These are phyloP conservation scores for Eledona agricola DNA, from an alignment of 2,888 invertebrate genomes.

Conservation along the genomic window DNA sequence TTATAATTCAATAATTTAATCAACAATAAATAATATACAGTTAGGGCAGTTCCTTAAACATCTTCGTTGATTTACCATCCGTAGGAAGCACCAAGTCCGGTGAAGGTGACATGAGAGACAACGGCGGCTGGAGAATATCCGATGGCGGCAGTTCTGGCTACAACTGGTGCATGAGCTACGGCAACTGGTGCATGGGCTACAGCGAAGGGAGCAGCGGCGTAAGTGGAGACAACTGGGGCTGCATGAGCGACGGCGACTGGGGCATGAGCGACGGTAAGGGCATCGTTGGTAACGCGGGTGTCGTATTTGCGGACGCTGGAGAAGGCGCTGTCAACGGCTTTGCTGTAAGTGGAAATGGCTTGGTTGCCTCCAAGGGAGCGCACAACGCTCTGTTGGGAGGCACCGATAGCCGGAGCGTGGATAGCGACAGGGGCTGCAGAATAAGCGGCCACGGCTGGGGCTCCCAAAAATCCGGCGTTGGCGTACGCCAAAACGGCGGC, in stretches of 20 bases:
- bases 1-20: background rate
- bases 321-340: conserved; percentile 69
- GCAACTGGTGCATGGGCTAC: conserved; percentile 52
- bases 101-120: conserved; percentile 71
- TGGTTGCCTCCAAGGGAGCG: conserved; percentile 67
- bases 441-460: conserved; percentile 59
- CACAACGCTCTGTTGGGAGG: conserved; percentile 67
- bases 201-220: conserved; percentile 50
- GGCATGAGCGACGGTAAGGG: conserved; percentile 47
- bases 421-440: conserved; percentile 58
- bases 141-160: conserved; percentile 59
- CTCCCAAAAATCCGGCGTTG: conserved; percentile 68
- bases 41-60: conserved; percentile 64
- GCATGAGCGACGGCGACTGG: conserved; percentile 43
- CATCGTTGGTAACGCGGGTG: conserved; percentile 68
- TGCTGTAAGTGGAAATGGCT: conserved; percentile 65
- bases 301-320: conserved; percentile 70
- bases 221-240: conserved; percentile 62
- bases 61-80: conserved; percentile 71
- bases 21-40: conserved; percentile 64
- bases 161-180: conserved; percentile 42
- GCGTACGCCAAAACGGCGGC: conserved; percentile 68
- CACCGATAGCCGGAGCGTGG: conserved; percentile 59
- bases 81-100: conserved; percentile 70
- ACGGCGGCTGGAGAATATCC: conserved; percentile 69